Evolutionary conservation across 2,797 vertebrate genomes (phyloP), one percentile per base, ranked within the genome.

Genomic region (Alcedo quadribrachys): DNA sequence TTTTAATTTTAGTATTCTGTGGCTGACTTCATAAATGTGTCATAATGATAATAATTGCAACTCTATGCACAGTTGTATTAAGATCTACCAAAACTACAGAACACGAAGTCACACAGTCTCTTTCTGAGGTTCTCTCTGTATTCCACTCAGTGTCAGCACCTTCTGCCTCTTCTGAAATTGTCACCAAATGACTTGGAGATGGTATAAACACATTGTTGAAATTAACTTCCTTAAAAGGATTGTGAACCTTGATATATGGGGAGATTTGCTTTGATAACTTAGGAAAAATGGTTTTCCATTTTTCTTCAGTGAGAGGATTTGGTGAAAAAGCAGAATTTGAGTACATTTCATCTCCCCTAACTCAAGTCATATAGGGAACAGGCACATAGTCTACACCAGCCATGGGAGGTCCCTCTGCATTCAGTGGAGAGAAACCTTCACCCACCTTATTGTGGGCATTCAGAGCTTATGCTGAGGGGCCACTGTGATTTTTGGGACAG

Each of bases 321-420:
- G 18, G 42, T 81, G 46, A 81, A 90, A 89, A 81, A 92, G 32
- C 53, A 82, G 71, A 76, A 77, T 82, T 66, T 58, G 18, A 62
- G 46, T 20, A 68, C 21, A 28, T 53, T 92, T 77, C 7, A 3
- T 51, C 15, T 81, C 18, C 43, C 22, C 14, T 32, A 51, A 42
- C 22, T 27, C 25, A 37, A 85, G 25, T 28, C 1, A 68, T 65
- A 70, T 48, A 65, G 71, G 81, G 90, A 81, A 51, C 46, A 92
- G 65, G 76, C 75, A 94, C 58, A 48, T 27, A 60, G 62, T 90
- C 58, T 89, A 16, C 61, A 77, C 50, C 81, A 94, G 79, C 95
- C 95, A 92, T 79, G 30, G 90, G 93, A 93, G 89, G 95, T 96
- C 90, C 92, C 94, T 83, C 94, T 94, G 20, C 69, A 93, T 90